phyloP scores from a whole-genome alignment of 2,797 vertebrate species.

The Smutsia temminckii region DNA sequence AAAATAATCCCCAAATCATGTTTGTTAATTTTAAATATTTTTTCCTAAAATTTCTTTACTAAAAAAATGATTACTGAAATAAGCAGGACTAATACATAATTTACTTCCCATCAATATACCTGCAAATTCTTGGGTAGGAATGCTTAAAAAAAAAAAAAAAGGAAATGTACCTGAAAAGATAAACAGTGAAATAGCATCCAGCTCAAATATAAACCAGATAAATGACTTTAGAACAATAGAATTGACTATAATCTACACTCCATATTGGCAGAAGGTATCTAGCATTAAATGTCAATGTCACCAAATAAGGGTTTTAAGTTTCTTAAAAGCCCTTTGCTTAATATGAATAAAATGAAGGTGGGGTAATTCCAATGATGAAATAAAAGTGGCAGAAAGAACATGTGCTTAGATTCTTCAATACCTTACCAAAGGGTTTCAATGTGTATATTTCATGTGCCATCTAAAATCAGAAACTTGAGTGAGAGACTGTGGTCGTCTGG shows the following conservation, averaged over 20 bases:
- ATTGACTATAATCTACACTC: not conserved
- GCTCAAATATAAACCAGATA: not conserved
- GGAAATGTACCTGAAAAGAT: not conserved
- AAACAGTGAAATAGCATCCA: not conserved
- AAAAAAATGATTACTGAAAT: not conserved
- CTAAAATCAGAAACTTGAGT: slow-evolving; percentile 17
- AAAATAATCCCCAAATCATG: not conserved
- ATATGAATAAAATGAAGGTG: not conserved
- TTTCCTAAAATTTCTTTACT: not conserved
- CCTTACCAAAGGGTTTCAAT: slow-evolving; percentile 4
- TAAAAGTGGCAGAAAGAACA: not conserved
- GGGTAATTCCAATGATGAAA: slow-evolving; percentile 1
- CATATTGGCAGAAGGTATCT: not conserved
- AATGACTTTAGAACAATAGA: not conserved
- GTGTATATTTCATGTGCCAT: not conserved
- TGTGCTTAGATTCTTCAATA: slow-evolving; percentile 29
- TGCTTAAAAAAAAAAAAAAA: not conserved
- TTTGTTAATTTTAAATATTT: not conserved
- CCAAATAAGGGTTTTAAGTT: slow-evolving; percentile 1
- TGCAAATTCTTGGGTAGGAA: not conserved
- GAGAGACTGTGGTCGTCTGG: not conserved
- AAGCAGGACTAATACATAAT: not conserved
- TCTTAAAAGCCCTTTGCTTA: not conserved
- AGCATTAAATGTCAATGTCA: not conserved
- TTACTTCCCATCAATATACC: not conserved